Evolutionary conservation across 2,113 vertebrate species (phyloP), one percentile per base, ranked within the genome.

Genomic region (Cinclus cinclus): DNA sequence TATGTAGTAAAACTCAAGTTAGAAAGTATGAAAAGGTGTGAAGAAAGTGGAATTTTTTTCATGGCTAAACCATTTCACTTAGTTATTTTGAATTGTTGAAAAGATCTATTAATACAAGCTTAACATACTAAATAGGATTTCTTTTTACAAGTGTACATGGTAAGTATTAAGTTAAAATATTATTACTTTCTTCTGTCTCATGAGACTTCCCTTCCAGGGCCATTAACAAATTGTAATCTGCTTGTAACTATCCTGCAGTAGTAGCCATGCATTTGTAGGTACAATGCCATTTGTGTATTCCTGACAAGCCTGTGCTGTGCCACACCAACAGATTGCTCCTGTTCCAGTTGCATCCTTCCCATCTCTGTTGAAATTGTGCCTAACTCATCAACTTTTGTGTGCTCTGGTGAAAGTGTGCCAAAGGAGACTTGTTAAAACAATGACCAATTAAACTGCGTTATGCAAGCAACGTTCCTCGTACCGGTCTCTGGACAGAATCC

Each of bases 401-500:
- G 39, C 50, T 74, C 41, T 65, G 39, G 11, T 20, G 37, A 28
- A 70, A 42, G 20, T 37, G 55, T 44, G 5, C 35, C 58, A 56
- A 55, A 62, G 21, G 15, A 27, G 13, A 7, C 19, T 58, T 31
- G n/a, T 75, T 33, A 39, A 55, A 76, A 25, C 49, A 50, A 8
- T 41, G 73, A 23, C 21, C 76, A 81, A 27, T 42, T 14, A 39
- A 63, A 18, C 8, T 10, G 35, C 21, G 27, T 39, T 67, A 21
- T 12, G 42, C 25, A 69, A 79, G 31, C 21, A 75, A 24, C 2
- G 1, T 55, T 82, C 13, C 21, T 39, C 64, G 0, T 95, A 99
- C 99, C 99, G 1, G 99, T 99, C 95, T 99, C 99, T 0, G 99
- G 99, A 77, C 99, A 99, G 98, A 99, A 99, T 67, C 99, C 99